Percentiles rank a stretch among this genome's conserved stretches.
Evolutionary conservation across 2,797 vertebrate genomes (phyloP).

Genomic region (Paguma larvata): DNA sequence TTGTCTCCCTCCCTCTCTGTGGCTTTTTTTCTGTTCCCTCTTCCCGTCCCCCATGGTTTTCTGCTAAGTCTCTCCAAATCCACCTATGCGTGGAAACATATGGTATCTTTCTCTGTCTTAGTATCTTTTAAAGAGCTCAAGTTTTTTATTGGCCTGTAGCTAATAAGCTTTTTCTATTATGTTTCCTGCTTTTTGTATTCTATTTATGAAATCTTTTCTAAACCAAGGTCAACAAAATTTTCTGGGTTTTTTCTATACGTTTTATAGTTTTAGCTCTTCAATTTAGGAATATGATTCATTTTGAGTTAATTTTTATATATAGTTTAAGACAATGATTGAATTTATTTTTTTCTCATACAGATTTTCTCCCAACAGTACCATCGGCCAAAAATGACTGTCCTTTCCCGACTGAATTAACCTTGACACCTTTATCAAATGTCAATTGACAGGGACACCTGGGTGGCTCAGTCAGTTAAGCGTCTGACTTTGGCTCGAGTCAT

Average conservation of each 20-base stretch:
- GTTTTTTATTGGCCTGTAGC: constrained; percentile 8
- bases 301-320: constrained; percentile 7
- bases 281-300: background rate
- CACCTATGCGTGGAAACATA: too few species aligned
- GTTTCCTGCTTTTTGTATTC: background rate
- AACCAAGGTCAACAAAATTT: background rate
- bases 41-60: too few species aligned
- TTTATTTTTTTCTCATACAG: background rate
- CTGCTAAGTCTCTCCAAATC: too few species aligned
- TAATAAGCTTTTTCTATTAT: background rate
- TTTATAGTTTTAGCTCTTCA: background rate
- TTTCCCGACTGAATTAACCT: background rate
- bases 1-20: too few species aligned
- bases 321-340: background rate
- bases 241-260: background rate
- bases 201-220: constrained; percentile 33
- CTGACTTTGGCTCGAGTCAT: too few species aligned
- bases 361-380: background rate
- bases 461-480: too few species aligned
- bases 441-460: background rate
- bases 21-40: too few species aligned
- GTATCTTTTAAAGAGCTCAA: background rate
- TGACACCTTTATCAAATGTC: background rate
- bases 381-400: background rate
- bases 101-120: background rate